Evolutionary conservation across 2,113 vertebrate species (phyloP).

Genomic region (Erinaceus europaeus): DNA sequence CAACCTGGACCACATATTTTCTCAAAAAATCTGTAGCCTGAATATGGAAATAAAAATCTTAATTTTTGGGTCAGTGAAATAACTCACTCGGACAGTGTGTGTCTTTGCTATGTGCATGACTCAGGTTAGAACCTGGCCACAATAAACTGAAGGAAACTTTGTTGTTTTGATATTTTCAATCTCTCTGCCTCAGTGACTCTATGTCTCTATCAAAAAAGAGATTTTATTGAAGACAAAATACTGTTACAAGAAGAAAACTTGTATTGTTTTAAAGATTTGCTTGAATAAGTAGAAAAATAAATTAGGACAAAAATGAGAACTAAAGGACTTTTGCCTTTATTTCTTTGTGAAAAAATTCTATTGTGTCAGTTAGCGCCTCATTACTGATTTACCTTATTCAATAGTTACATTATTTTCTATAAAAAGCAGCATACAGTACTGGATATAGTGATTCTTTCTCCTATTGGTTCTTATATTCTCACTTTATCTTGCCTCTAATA

Average conservation of each 20-base stretch:
- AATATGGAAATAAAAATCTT: no score
- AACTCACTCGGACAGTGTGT: no score
- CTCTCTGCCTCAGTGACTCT: no score
- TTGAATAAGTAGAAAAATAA: slow-evolving; percentile 31
- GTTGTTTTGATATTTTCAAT: no score
- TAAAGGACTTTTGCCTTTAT: neutral
- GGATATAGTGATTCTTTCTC: neutral
- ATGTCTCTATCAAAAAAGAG: neutral
- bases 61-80: no score
- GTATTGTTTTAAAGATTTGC: neutral
- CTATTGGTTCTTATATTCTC: slow-evolving; percentile 15
- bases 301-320: neutral
- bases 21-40: neutral
- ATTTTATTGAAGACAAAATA: slow-evolving; percentile 26
- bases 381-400: neutral
- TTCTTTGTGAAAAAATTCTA: neutral
- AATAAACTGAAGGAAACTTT: no score
- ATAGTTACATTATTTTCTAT: slow-evolving; percentile 34
- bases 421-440: neutral
- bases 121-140: no score
- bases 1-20: slow-evolving; percentile 8
- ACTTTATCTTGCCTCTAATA: neutral
- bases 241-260: neutral
- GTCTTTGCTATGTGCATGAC: no score
- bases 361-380: neutral